Conservation (phyloP, 2,888 invertebrate genomes). For the Agriotes lineatus region DNA sequence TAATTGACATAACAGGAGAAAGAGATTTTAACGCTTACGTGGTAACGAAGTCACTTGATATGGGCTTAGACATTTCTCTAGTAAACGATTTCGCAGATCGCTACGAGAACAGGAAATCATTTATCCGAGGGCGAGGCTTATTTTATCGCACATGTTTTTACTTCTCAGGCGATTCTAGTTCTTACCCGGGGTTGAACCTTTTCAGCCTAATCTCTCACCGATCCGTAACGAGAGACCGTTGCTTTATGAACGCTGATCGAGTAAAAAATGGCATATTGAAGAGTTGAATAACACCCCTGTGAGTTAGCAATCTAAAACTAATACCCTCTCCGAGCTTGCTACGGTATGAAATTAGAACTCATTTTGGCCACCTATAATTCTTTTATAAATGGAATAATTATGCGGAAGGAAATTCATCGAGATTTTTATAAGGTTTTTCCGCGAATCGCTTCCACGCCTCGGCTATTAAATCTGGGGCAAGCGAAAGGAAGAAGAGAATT, state of each 20-base stretch:
- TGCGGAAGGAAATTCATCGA: slow-evolving; percentile 38
- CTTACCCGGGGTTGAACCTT: background rate
- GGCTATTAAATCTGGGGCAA: slow-evolving; percentile 32
- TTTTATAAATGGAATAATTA: slow-evolving; percentile 41
- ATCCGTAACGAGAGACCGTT: too few species aligned
- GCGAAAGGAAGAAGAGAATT: slow-evolving; percentile 33
- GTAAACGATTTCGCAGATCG: too few species aligned
- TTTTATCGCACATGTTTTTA: background rate
- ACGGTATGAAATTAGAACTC: slow-evolving; percentile 16
- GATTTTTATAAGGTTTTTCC: slow-evolving; percentile 29
- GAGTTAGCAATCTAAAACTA: slow-evolving; percentile 1
- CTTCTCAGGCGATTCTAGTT: background rate
- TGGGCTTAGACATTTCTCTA: background rate
- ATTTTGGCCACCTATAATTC: slow-evolving; percentile 32
- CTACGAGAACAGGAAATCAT: background rate
- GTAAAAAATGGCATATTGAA: background rate
- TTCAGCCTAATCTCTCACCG: background rate
- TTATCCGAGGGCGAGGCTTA: background rate
- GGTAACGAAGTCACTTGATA: background rate
- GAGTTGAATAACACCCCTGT: background rate
- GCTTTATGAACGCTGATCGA: too few species aligned
- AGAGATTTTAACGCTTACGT: background rate
- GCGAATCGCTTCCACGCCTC: slow-evolving; percentile 28
- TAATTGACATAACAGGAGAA: too few species aligned
- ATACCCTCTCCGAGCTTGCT: slow-evolving; percentile 7